phyloP scores from a whole-genome alignment of 2,888 invertebrate genomes.

The Ophraella communa region DNA sequence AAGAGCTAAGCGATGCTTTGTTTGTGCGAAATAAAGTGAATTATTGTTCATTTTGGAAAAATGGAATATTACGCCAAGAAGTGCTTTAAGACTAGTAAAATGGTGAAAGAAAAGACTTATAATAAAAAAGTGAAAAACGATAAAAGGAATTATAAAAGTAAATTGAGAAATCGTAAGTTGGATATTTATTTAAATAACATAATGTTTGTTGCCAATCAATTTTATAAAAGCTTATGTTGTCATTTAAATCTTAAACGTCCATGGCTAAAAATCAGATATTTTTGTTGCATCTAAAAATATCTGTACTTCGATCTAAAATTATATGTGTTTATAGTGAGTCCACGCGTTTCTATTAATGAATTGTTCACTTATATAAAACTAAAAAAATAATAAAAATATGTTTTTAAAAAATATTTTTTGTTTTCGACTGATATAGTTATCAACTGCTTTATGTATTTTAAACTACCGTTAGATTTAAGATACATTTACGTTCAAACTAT shows the following conservation, averaged over 20 bases:
- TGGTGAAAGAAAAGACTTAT: constrained; percentile 38
- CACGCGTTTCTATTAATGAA: constrained; percentile 14
- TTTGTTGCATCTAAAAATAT: constrained; percentile 13
- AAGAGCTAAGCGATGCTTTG: neutral
- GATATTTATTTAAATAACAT: too few relatives aligned
- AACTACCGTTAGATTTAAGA: neutral
- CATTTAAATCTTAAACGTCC: too few relatives aligned
- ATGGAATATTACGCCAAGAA: constrained; percentile 48
- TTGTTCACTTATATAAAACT: neutral
- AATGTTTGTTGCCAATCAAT: too few relatives aligned
- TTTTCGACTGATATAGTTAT: neutral
- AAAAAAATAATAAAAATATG: neutral
- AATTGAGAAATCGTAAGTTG: constrained; percentile 51
- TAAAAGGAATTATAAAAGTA: constrained; percentile 37
- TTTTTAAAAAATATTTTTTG: neutral
- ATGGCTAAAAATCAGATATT: neutral
- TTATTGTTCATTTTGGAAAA: neutral
- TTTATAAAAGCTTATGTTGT: too few relatives aligned
- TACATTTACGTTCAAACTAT: neutral
- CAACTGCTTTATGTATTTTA: neutral
- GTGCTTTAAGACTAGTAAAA: constrained; percentile 46
- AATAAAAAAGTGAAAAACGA: constrained; percentile 38
- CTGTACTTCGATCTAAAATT: constrained; percentile 12
- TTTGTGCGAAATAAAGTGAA: constrained; percentile 5
- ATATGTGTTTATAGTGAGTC: constrained; percentile 14